Evolutionary conservation across 2,797 vertebrate species (phyloP).

Genomic region (Sebastes vulpes): DNA sequence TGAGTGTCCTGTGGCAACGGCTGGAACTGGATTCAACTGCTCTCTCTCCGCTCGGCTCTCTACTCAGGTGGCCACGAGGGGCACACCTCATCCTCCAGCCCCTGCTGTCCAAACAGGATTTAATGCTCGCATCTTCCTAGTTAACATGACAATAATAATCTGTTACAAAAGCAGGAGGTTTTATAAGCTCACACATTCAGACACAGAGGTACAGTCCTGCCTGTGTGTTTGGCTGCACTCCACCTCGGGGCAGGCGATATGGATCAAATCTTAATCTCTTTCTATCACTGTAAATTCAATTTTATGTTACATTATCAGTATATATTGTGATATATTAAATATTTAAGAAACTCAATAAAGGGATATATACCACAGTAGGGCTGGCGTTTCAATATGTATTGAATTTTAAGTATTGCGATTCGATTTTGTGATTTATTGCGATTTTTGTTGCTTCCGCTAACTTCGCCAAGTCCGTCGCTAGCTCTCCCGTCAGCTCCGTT

Average conservation of each 20-base stretch:
- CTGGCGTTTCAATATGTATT: background rate
- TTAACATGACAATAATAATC: constrained; percentile 38
- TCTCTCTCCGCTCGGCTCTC: constrained; percentile 33
- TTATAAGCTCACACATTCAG: background rate
- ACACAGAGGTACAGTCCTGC: background rate
- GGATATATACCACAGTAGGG: background rate
- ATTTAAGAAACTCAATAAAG: background rate
- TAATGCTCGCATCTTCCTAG: constrained; percentile 1
- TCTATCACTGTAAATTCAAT: background rate
- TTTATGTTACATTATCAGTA: background rate
- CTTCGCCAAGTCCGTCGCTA: too few relatives aligned
- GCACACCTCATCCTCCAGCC: constrained; percentile 20
- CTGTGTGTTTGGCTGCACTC: too few relatives aligned
- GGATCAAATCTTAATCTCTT: background rate
- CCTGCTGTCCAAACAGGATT: constrained; percentile 17
- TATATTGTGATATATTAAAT: background rate
- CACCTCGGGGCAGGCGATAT: background rate
- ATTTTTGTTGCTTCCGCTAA: background rate
- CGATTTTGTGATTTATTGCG: background rate
- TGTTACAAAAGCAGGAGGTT: background rate
- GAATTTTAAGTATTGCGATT: background rate
- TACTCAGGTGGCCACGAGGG: constrained; percentile 46
- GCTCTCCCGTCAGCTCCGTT: too few relatives aligned
- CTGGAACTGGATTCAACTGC: constrained; percentile 58
- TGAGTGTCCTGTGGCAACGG: constrained; percentile 79